These are phyloP conservation scores for Camponotus fellah DNA, from an alignment of 2,888 invertebrate genomes.

Conservation along the genomic window DNA sequence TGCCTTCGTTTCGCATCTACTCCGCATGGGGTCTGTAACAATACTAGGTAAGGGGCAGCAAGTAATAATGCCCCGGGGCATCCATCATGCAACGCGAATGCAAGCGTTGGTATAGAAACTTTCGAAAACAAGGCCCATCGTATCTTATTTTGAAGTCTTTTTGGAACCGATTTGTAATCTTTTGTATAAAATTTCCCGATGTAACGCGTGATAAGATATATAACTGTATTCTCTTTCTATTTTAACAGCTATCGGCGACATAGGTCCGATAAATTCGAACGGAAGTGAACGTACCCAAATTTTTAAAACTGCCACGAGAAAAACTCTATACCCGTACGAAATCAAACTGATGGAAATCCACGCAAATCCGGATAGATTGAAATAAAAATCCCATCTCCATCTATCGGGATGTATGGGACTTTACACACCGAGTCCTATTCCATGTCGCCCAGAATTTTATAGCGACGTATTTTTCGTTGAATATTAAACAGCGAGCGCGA, in stretches of 20 bases:
- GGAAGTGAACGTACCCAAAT: constrained; percentile 29
- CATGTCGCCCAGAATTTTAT: constrained; percentile 47
- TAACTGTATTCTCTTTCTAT: not conserved
- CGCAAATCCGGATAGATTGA: constrained; percentile 51
- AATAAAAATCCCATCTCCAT: constrained; percentile 54
- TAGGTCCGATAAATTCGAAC: constrained; percentile 1
- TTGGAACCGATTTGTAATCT: not conserved
- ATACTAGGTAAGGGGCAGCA: constrained; percentile 78
- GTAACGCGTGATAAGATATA: not conserved
- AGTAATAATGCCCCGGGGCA: constrained; percentile 84
- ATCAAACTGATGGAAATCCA: constrained; percentile 55
- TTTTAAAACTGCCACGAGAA: constrained; percentile 40
- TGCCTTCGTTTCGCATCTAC: constrained; percentile 32
- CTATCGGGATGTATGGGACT: constrained; percentile 50
- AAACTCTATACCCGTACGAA: constrained; percentile 41
- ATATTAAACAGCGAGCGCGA: constrained; percentile 31
- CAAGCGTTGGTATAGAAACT: constrained; percentile 29
- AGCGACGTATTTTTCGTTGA: constrained; percentile 42
- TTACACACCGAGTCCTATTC: constrained; percentile 44
- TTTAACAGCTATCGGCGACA: not conserved
- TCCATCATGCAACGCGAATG: constrained; percentile 77
- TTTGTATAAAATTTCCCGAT: not conserved
- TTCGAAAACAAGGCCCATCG: constrained; percentile 59
- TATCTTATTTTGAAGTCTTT: not conserved
- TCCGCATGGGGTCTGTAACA: constrained; percentile 74